Evolutionary conservation across 2,113 vertebrate genomes (phyloP).

Genomic region (Nicator chloris): DNA sequence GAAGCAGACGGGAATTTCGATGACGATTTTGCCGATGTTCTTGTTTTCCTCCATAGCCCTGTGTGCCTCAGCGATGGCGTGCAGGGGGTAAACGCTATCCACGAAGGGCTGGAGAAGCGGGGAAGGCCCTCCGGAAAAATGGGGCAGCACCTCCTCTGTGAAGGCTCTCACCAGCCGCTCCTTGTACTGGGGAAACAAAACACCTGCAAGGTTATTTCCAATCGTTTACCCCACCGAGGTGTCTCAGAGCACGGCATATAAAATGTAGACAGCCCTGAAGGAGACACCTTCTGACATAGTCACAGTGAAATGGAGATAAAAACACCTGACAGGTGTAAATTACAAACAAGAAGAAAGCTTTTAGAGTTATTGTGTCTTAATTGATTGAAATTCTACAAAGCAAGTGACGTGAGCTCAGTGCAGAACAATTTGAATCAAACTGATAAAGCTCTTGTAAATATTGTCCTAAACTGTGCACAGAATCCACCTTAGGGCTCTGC

Average conservation of each 20-base stretch:
- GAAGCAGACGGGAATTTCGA: conserved; percentile 55
- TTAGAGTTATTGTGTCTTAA: background rate
- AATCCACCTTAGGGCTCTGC: background rate
- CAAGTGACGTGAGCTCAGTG: background rate
- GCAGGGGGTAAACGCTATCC: conserved; percentile 73
- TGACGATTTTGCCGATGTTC: conserved; percentile 82
- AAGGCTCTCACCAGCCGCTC: conserved; percentile 77
- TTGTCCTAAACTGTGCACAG: background rate
- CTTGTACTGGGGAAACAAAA: conserved; percentile 74
- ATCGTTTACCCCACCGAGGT: background rate
- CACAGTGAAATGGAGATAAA: background rate
- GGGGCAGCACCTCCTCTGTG: conserved; percentile 62
- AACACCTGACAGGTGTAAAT: background rate
- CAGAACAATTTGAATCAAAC: background rate
- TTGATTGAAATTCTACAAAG: background rate
- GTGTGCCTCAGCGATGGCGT: conserved; percentile 75
- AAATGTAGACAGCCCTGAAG: background rate
- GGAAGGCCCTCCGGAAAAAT: conserved; percentile 64
- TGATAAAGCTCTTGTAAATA: background rate
- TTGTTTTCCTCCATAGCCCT: conserved; percentile 77
- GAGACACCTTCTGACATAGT: background rate
- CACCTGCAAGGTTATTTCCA: background rate
- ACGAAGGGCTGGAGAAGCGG: conserved; percentile 68
- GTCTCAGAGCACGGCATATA: accelerated
- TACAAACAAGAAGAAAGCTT: background rate